Conservation (phyloP, 2,888 invertebrate species). For the Oasisia sp. region DNA sequence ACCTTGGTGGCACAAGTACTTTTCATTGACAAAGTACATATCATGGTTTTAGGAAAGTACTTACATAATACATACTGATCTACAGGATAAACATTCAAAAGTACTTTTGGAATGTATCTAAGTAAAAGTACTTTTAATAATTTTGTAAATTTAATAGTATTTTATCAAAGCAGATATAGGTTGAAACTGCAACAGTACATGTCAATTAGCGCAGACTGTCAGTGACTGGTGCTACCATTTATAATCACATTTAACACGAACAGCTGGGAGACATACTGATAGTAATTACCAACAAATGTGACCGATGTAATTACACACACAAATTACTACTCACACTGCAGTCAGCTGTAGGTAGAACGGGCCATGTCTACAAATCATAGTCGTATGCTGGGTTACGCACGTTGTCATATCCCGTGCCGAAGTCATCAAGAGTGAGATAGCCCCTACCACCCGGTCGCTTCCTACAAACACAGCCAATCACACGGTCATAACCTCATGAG, state of each 20-base stretch:
- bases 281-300: background rate
- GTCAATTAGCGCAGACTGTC: too few species aligned
- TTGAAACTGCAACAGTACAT: too few species aligned
- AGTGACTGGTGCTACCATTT: too few species aligned
- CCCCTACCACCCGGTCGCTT: background rate
- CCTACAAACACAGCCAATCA: background rate
- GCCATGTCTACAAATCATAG: background rate
- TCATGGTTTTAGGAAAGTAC: too few species aligned
- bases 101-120: too few species aligned
- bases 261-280: background rate
- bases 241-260: background rate
- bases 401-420: background rate
- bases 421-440: background rate
- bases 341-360: background rate
- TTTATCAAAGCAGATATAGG: too few species aligned
- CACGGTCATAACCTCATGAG: background rate
- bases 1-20: too few species aligned
- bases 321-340: background rate
- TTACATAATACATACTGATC: too few species aligned
- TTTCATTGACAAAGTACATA: too few species aligned
- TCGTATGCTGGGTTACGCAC: background rate
- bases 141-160: too few species aligned
- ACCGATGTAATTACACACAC: background rate
- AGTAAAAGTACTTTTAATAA: too few species aligned
- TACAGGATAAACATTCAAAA: too few species aligned